Conservation (phyloP, 1,140 invertebrate genomes). For the Tribolium madens region DNA sequence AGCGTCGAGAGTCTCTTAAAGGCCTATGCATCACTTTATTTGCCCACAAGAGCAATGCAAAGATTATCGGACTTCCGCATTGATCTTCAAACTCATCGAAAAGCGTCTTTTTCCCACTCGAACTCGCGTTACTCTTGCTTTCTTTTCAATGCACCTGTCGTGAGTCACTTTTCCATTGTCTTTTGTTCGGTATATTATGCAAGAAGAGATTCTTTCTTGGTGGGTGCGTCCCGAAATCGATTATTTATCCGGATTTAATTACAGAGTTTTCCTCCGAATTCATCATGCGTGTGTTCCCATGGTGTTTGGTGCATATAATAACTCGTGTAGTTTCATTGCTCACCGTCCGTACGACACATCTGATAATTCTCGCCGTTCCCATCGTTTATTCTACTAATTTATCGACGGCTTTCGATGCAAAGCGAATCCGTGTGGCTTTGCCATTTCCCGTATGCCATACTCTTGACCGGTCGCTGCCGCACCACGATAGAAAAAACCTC, state of each 20-base stretch:
- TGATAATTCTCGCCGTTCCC: conserved; percentile 23
- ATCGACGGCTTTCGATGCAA: conserved; percentile 30
- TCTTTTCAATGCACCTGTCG: conserved; percentile 15
- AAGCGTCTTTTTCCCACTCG: neutral
- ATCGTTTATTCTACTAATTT: conserved; percentile 26
- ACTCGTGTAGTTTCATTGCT: conserved; percentile 1
- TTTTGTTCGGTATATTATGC: neutral
- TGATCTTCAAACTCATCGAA: neutral
- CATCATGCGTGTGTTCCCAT: neutral
- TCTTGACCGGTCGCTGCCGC: conserved; percentile 23
- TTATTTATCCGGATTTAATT: conserved; percentile 15
- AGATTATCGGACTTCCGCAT: conserved; percentile 5
- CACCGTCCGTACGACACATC: conserved; percentile 10
- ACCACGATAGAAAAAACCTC: neutral
- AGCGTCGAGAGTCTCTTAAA: neutral
- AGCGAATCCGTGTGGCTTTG: neutral
- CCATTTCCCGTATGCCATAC: conserved; percentile 19
- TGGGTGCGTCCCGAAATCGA: conserved; percentile 9
- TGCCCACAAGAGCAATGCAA: neutral
- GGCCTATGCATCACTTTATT: conserved; percentile 10
- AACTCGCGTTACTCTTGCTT: conserved; percentile 1
- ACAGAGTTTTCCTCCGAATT: neutral
- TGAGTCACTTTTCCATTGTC: neutral
- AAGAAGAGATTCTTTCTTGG: neutral
- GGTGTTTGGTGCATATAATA: neutral